Conservation (phyloP, 1,140 invertebrate species). For the Leptinotarsa lineolata region DNA sequence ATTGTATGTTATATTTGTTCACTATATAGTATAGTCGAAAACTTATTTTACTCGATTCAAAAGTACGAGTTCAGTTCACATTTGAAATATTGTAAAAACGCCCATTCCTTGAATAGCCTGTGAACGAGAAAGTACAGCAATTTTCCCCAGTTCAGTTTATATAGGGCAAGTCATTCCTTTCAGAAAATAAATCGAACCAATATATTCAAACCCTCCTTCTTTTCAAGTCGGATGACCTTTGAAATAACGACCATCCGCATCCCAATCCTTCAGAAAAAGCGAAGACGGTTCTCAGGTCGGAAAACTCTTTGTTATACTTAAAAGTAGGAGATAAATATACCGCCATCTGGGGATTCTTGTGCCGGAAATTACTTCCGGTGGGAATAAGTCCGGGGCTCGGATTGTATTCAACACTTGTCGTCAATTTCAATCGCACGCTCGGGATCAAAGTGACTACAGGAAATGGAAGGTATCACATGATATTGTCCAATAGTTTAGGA, state of each 20-base stretch:
- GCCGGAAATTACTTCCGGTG: constrained; percentile 11
- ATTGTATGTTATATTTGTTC: too few species aligned
- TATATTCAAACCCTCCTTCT: constrained; percentile 10
- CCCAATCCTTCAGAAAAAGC: constrained; percentile 3
- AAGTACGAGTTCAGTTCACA: too few species aligned
- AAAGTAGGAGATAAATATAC: constrained; percentile 12
- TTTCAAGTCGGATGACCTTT: constrained; percentile 19
- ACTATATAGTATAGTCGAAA: too few species aligned
- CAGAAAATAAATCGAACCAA: constrained; percentile 15
- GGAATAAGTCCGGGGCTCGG: neutral
- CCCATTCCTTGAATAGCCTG: too few species aligned
- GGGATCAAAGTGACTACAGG: neutral
- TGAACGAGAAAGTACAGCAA: too few species aligned
- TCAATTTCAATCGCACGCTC: neutral
- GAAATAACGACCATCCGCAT: constrained; percentile 21
- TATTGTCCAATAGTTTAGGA: neutral
- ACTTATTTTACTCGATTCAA: too few species aligned
- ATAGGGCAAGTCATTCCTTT: neutral
- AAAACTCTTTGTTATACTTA: constrained; percentile 8
- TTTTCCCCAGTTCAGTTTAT: neutral
- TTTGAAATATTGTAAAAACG: too few species aligned
- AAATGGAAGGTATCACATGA: constrained; percentile 6
- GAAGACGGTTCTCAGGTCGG: neutral
- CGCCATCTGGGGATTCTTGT: constrained; percentile 1
- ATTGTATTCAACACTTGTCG: constrained; percentile 13